These are phyloP conservation scores for Drosophila diplacantha DNA, from an alignment of 2,888 invertebrate species.

Conservation along the genomic window DNA sequence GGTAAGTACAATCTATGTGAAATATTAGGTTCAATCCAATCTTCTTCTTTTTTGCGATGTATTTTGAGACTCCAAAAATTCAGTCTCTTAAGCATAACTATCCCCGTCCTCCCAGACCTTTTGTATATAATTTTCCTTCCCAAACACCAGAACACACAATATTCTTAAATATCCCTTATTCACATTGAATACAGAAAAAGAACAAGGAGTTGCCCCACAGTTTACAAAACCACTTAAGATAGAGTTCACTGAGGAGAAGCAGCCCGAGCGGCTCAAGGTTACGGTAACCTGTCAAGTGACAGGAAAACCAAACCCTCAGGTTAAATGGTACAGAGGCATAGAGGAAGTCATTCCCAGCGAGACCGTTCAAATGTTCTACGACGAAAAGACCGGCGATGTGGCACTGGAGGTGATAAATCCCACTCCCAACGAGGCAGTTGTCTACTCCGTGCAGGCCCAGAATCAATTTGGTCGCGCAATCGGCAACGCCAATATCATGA, in stretches of 20 bases:
- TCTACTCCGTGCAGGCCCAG: constrained; percentile 84
- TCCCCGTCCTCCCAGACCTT: constrained; percentile 2
- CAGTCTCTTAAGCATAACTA: constrained; percentile 1
- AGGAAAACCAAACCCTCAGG: constrained; percentile 84
- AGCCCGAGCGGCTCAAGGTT: constrained; percentile 80
- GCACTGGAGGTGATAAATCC: constrained; percentile 83
- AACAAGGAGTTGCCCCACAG: constrained; percentile 83
- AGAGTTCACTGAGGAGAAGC: constrained; percentile 79
- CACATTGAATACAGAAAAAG: constrained; percentile 81
- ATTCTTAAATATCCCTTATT: constrained; percentile 42
- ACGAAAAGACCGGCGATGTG: constrained; percentile 82
- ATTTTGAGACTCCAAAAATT: neutral
- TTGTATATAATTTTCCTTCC: constrained; percentile 25
- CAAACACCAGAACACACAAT: constrained; percentile 24
- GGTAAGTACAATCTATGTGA: constrained; percentile 79
- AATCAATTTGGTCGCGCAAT: constrained; percentile 86
- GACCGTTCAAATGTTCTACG: constrained; percentile 80
- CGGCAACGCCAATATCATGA: constrained; percentile 85
- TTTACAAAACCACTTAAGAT: constrained; percentile 84
- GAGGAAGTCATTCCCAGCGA: constrained; percentile 81
- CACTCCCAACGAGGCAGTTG: constrained; percentile 82
- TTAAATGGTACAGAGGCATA: constrained; percentile 84
- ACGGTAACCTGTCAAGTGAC: constrained; percentile 83
- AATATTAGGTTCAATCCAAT: neutral
- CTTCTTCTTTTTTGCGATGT: neutral